Evolutionary conservation across 2,888 invertebrate species (phyloP).

Genomic region (Horisme vitalbata): DNA sequence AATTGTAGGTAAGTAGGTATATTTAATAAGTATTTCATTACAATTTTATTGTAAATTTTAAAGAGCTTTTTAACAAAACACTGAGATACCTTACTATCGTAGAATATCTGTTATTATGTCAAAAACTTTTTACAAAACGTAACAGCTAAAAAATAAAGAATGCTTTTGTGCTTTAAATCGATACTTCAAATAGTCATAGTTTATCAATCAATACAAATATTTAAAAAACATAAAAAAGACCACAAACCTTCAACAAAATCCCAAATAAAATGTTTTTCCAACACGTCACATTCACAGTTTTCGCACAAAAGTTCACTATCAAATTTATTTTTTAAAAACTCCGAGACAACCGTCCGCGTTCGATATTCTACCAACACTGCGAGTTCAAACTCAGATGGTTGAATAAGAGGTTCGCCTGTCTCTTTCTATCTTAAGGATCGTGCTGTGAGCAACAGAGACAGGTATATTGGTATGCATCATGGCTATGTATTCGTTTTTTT

Average conservation of each 20-base stretch:
- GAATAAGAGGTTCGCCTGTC: slow-evolving; percentile 57
- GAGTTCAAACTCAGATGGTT: slow-evolving; percentile 39
- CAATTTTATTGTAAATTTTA: too few relatives aligned
- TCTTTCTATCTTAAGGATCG: slow-evolving; percentile 35
- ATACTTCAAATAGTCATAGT: too few relatives aligned
- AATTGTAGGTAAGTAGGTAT: too few relatives aligned
- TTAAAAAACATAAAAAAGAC: slow-evolving; percentile 13
- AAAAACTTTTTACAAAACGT: too few relatives aligned
- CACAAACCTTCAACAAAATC: slow-evolving; percentile 29
- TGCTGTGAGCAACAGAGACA: slow-evolving; percentile 43
- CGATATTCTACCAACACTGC: slow-evolving; percentile 55
- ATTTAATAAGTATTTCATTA: too few relatives aligned
- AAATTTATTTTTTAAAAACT: slow-evolving; percentile 1
- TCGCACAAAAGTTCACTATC: slow-evolving; percentile 28
- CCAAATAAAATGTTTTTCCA: slow-evolving; percentile 18
- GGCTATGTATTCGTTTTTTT: slow-evolving; percentile 67
- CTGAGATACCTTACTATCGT: too few relatives aligned
- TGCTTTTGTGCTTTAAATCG: too few relatives aligned
- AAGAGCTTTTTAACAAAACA: too few relatives aligned
- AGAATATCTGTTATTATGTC: too few relatives aligned
- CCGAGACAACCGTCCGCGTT: slow-evolving; percentile 26
- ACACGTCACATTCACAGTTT: slow-evolving; percentile 15
- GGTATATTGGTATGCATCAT: slow-evolving; percentile 76
- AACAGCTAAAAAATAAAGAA: too few relatives aligned
- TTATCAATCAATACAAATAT: too few relatives aligned